phyloP scores from a whole-genome alignment of 2,888 invertebrate species.

The Cantharis nigra region DNA sequence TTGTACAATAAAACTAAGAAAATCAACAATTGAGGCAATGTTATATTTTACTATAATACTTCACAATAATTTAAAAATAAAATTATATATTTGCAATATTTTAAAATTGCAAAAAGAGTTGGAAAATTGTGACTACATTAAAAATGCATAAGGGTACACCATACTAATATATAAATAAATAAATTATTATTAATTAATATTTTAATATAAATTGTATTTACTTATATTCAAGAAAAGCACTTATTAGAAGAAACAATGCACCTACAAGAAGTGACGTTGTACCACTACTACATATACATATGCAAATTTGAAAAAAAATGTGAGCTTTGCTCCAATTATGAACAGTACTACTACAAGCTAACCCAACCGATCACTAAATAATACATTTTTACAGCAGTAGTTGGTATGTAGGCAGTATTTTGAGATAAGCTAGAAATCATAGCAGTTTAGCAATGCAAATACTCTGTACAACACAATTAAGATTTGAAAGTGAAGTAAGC shows the following conservation, averaged over 20 bases:
- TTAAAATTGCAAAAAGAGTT: too few relatives aligned
- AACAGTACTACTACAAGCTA: not conserved
- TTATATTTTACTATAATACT: too few relatives aligned
- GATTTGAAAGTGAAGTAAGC: constrained; percentile 31
- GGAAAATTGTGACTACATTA: too few relatives aligned
- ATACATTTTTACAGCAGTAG: not conserved
- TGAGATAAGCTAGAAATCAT: not conserved
- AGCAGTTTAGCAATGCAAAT: constrained; percentile 32
- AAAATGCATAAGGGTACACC: too few relatives aligned
- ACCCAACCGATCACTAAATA: not conserved
- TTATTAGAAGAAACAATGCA: not conserved
- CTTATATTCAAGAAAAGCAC: too few relatives aligned
- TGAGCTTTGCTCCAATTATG: not conserved
- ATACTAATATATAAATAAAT: too few relatives aligned
- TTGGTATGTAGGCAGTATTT: not conserved
- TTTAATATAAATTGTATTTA: too few relatives aligned
- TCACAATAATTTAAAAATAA: too few relatives aligned
- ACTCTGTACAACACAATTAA: constrained; percentile 29
- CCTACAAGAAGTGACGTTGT: not conserved
- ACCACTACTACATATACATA: not conserved
- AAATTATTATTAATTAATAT: too few relatives aligned
- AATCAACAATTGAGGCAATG: too few relatives aligned
- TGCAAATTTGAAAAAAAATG: not conserved
- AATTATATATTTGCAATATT: too few relatives aligned
- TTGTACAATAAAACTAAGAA: too few relatives aligned